phyloP scores from a whole-genome alignment of 2,113 vertebrate genomes.

The Philantomba maxwellii region DNA sequence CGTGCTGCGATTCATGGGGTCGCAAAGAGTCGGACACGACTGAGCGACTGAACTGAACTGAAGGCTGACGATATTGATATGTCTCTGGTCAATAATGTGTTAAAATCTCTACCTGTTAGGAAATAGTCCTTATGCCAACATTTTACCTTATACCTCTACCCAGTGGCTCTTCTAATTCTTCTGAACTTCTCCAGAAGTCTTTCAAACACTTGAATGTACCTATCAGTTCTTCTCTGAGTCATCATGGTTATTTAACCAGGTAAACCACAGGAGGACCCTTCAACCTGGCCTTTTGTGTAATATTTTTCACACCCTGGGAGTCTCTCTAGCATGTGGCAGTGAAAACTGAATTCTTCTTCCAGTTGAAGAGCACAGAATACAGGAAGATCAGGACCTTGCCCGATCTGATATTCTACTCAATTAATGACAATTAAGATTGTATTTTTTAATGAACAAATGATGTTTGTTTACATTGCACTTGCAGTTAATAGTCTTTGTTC shows the following conservation, averaged over 20 bases:
- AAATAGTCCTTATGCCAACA: neutral
- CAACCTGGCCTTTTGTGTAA: neutral
- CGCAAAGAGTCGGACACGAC: no score
- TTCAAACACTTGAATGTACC: neutral
- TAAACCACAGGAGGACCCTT: neutral
- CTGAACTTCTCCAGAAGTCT: neutral
- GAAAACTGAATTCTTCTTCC: neutral
- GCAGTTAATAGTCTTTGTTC: neutral
- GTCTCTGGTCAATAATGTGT: neutral
- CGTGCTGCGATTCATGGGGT: no score
- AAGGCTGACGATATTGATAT: neutral
- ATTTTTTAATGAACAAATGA: neutral
- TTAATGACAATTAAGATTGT: neutral
- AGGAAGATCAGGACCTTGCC: neutral
- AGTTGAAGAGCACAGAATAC: neutral
- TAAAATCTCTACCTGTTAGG: neutral
- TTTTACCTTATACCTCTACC: neutral
- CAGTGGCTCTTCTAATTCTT: neutral
- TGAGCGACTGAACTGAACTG: no score
- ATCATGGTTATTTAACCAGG: neutral
- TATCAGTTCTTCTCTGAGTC: neutral
- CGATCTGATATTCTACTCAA: neutral
- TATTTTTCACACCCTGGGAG: neutral
- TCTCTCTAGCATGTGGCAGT: neutral
- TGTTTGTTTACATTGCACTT: neutral